Base-by-base conservation (phyloP, 2,888 invertebrate species). In the Venusia cambrica region DNA sequence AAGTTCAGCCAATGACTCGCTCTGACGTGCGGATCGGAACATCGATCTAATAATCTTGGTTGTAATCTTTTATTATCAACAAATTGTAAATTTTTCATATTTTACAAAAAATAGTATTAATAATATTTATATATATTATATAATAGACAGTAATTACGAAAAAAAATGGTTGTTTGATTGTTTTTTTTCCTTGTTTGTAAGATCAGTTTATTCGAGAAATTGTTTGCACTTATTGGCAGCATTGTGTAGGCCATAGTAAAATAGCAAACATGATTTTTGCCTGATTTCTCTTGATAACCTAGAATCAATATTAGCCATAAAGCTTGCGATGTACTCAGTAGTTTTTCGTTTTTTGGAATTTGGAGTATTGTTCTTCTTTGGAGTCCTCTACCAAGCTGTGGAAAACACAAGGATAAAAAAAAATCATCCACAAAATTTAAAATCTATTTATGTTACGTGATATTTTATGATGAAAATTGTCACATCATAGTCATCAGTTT, bases 261-360 rank as follows among this genome's bases (percentile, higher is more conserved):
- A 10, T 19, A 28, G 1, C 6, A 11, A 30, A 20, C 9, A 17
- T 17, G 9, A 10, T 62, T 60, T 57, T 57, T 58, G 48, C 56
- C 40, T 55, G 52, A 62, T 65, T 66, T 57, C 60, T 67, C 57
- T 36, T 61, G 61, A 54, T 56, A 61, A 60, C 55, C 38, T 39
- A 39, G 44, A 58, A 66, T 62, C 61, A 66, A 71, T 71, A 68
- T 58, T 54, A 48, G 35, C 35, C 33, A 25, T 46, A 47, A 40
- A 38, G 54, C 9, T 34, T 2, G 42, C 4, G 33, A 5, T 22
- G 60, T 52, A 68, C 48, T 27, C 21, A 47, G 56, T 17, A 1
- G 6, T 18, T 15, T 11, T 11, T 7, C 25, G n/a, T 2, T 18
- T 30, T 11, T 10, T 21, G 5, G 5, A 14, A 11, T 10, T 2